Conservation (phyloP, 2,888 invertebrate species). For the Eumerus sabulonum region DNA sequence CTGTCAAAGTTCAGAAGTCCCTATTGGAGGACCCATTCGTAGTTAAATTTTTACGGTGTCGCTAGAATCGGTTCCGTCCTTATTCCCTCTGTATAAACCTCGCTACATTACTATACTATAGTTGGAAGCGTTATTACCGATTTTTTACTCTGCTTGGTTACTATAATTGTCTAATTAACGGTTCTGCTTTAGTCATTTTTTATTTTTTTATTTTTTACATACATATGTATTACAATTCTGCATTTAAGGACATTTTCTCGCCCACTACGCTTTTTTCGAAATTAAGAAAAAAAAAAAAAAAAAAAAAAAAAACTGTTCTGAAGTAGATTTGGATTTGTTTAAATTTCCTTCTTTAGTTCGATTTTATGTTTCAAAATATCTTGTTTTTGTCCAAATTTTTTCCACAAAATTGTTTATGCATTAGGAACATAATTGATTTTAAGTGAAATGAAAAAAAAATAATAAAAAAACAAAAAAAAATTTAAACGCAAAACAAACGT, state of each 20-base stretch:
- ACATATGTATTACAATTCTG: conserved; percentile 5
- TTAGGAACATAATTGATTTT: conserved; percentile 55
- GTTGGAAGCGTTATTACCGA: too few relatives aligned
- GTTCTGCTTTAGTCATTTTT: too few relatives aligned
- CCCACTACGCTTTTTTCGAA: conserved; percentile 66
- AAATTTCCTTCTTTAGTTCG: conserved; percentile 3
- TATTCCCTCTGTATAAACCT: too few relatives aligned
- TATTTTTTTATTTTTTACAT: too few relatives aligned
- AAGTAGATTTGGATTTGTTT: conserved; percentile 55
- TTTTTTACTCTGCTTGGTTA: too few relatives aligned
- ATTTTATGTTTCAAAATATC: conserved; percentile 27
- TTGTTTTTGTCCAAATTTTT: conserved; percentile 59
- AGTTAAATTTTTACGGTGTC: too few relatives aligned
- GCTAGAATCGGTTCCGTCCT: too few relatives aligned
- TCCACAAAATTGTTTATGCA: conserved; percentile 60
- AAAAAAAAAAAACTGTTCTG: conserved; percentile 29
- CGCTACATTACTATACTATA: too few relatives aligned
- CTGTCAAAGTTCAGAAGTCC: too few relatives aligned
- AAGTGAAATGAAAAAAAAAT: conserved; percentile 42
- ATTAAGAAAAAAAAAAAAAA: conserved; percentile 9
- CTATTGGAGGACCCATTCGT: too few relatives aligned
- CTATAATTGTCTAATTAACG: too few relatives aligned
- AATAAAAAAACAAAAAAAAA: too few relatives aligned
- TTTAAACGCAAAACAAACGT: conserved; percentile 50
- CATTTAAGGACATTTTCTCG: conserved; percentile 68